Conservation (phyloP, 2,113 vertebrate species). For the Lethenteron camtschaticum region DNA sequence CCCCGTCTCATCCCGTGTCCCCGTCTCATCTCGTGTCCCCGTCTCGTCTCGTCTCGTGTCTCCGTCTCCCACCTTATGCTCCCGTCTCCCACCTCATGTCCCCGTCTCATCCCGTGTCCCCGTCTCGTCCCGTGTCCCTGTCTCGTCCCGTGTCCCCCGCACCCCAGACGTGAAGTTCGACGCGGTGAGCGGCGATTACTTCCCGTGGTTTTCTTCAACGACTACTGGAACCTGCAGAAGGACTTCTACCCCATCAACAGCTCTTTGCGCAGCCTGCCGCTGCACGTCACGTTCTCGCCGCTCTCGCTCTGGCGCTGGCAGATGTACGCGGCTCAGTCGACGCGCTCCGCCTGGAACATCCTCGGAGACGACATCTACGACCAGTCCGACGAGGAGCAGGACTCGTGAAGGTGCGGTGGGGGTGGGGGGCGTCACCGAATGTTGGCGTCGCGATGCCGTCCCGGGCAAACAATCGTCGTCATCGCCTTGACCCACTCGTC, state of each 20-base stretch:
- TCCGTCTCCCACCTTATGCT: too few relatives aligned
- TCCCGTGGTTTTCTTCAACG: conserved; percentile 81
- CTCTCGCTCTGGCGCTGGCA: conserved; percentile 92
- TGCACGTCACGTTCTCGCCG: conserved; percentile 56
- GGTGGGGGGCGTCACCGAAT: too few relatives aligned
- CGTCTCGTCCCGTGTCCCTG: too few relatives aligned
- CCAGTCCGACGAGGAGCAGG: conserved; percentile 83
- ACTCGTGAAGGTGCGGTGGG: conserved; percentile 50
- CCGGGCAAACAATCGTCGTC: too few relatives aligned
- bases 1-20: too few relatives aligned
- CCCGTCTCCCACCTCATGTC: too few relatives aligned
- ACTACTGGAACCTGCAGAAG: conserved; percentile 95
- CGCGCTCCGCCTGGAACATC: conserved; percentile 74
- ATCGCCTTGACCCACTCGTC: too few relatives aligned
- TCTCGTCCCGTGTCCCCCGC: background rate
- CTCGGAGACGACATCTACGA: conserved; percentile 66
- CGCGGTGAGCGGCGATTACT: conserved; percentile 69
- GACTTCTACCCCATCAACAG: conserved; percentile 76
- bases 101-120: too few relatives aligned
- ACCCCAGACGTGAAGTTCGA: conserved; percentile 72
- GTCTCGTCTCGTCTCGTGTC: too few relatives aligned
- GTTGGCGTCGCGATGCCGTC: too few relatives aligned
- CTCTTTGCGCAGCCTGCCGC: conserved; percentile 33
- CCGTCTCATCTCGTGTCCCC: too few relatives aligned
- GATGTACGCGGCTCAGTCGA: conserved; percentile 68